phyloP scores from a whole-genome alignment of 2,113 vertebrate genomes.

The Gila orcuttii region DNA sequence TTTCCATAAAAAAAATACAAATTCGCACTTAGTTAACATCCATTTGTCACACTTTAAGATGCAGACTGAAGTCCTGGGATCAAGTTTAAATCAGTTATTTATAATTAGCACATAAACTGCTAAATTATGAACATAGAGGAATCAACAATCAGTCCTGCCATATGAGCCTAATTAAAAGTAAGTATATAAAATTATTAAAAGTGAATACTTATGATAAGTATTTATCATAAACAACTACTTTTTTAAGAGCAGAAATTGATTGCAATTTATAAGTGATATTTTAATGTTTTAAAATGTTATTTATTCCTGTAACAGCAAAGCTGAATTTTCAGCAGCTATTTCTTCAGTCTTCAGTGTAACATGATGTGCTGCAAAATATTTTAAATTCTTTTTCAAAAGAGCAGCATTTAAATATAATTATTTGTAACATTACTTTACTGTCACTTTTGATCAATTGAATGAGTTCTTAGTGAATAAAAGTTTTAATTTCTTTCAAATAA shows the following conservation, averaged over 20 bases:
- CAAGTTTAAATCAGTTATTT: background rate
- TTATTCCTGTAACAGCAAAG: background rate
- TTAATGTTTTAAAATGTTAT: background rate
- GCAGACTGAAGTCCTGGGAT: background rate
- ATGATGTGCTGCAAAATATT: too few relatives aligned
- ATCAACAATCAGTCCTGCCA: background rate
- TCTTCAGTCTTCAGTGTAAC: background rate
- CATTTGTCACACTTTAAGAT: background rate
- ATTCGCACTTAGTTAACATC: background rate
- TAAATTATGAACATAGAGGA: background rate
- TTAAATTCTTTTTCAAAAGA: background rate
- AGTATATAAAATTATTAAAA: too few relatives aligned
- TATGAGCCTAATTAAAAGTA: background rate
- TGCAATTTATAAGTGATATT: too few relatives aligned
- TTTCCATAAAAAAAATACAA: background rate
- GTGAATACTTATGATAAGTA: background rate
- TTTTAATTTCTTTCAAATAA: too few relatives aligned
- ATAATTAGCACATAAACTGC: slow-evolving; percentile 4
- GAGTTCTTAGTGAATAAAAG: too few relatives aligned
- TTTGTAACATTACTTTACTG: background rate
- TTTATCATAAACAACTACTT: slow-evolving; percentile 4
- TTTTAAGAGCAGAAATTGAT: background rate
- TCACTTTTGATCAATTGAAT: background rate
- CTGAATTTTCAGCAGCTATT: background rate
- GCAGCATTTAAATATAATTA: background rate